Percentiles rank a stretch among this genome's conserved stretches.
These are phyloP conservation scores for Psittacula derbiana DNA, from an alignment of 2,797 vertebrate genomes.

Conservation along the genomic window DNA sequence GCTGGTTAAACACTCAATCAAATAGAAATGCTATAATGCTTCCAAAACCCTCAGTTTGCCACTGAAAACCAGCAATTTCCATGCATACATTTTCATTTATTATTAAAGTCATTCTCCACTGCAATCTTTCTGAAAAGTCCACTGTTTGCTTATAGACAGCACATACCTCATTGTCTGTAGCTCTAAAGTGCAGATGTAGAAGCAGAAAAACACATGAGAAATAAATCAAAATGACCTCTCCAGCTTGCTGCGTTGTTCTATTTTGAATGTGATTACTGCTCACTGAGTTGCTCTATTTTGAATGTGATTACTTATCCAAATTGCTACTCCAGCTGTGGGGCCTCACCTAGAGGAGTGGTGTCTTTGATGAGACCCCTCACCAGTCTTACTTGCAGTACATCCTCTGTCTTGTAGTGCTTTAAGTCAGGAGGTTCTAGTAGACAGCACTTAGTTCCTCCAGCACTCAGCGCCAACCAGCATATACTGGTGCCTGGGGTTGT, in stretches of 20 bases:
- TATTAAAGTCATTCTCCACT: neutral
- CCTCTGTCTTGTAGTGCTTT: neutral
- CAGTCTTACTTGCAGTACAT: neutral
- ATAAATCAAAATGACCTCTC: neutral
- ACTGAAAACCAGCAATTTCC: neutral
- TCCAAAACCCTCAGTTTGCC: neutral
- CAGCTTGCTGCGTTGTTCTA: neutral
- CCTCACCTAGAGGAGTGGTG: neutral
- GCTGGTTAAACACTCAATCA: neutral
- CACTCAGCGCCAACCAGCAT: neutral
- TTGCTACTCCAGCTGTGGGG: neutral
- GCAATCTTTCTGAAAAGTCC: neutral
- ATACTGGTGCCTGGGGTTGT: neutral
- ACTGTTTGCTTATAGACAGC: neutral
- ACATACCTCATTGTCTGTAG: neutral
- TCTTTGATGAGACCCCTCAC: neutral
- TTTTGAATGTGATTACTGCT: neutral
- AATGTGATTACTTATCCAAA: neutral
- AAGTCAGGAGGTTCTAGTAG: neutral
- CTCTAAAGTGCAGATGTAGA: neutral
- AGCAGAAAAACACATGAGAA: neutral
- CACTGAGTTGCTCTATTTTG: neutral
- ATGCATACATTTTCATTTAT: neutral
- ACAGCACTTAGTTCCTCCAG: neutral
- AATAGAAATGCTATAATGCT: neutral